Evolutionary conservation across 2,888 invertebrate species (phyloP), one percentile per base, ranked within the genome.

Genomic region (Dryobotodes eremita): DNA sequence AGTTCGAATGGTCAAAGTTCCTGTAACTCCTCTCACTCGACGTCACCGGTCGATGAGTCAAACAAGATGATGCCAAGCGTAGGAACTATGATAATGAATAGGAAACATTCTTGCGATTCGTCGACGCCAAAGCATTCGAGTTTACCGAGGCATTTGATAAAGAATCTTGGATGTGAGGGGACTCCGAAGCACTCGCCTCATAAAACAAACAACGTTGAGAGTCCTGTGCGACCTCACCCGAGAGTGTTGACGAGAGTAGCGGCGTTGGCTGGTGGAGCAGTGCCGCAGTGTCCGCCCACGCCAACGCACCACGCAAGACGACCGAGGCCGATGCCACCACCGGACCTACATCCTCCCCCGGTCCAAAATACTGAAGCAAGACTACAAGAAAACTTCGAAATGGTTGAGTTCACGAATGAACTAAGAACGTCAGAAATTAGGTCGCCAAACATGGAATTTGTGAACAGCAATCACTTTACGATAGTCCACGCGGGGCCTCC

Each of bases 281-380:
- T 96, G 64, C 97, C 98, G 0, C 98, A 98, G 84, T 98, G 98
- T 91, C 98, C 98, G 6, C 99, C 99, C 0, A 99, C 99, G 0
- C 99, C 99, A 0, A 99, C 98, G 0, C 99, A 99, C 94, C 98
- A 98, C 91, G 98, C 98, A 1, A 97, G 98, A 64, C 97, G 98
- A 69, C 97, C 98, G 13, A 97, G 98, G 83, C 97, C 97, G 26
- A 95, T 97, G 86, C 97, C 97, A 1, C 97, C 96, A 0, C 97
- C 97, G 0, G 97, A 96, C 71, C 92, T 97, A 53, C 97, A 97
- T 80, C 97, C 97, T 0, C 96, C 97, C 3, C 97, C 97, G 0
- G 93, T 95, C 26, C 97, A 97, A 88, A 95, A 97, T 88, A 55
- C 91, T 53, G 94, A 95, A 64, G 85, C 89, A 50, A 90, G 94